Base-by-base conservation (phyloP, 2,888 invertebrate genomes). In the Limnephilus rhombicus region DNA sequence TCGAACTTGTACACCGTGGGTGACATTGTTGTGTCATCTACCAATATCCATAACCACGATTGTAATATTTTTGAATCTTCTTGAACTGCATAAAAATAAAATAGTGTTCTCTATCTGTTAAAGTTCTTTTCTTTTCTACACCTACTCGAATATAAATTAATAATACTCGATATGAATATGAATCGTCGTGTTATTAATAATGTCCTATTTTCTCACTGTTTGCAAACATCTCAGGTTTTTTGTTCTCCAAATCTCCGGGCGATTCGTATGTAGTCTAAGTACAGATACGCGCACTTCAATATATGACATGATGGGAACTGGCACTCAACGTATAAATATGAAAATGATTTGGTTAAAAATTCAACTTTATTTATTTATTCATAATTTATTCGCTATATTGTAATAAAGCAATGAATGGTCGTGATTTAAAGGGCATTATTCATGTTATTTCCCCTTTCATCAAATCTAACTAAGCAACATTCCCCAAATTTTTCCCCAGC, bases 21-120 rank as follows among this genome's bases (percentile, higher is more conserved):
- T 3, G 53, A 91, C 68, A 37, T 80, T n/a, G 37, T 91, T 80
- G 80, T 91, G 9, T 18, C 68, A 9, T 31, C 85, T 1, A 91
- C 68, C 29, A 86, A 91, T 86, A 31, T 37, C 11, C 90, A 90
- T 37, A 85, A 83, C 31, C 49, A 90, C 34, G 90, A 86, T n/a
- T 68, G 68, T 68, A 68, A 68, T n/a, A 68, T 68, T 9, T 68
- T 68, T 9, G 68, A 68, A n/a, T 68, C 68, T 24, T 18, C 7
- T 24, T 68, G 9, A 68, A 68, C 24, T 68, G n/a, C 3, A 18
- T 15, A 29, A 34, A 82, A 82, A 34, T 82, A 12, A 82, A 82
- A 13, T 34, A 34, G 18, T 31, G 13, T 82, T 82, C 2, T 82
- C 82, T 68, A 2, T 68, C 24, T 24, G 1, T 24, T n/a, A 24